Evolutionary conservation across 1,140 invertebrate genomes (phyloP), one percentile per base, ranked within the genome.

Genomic region (Diorhabda carinulata): DNA sequence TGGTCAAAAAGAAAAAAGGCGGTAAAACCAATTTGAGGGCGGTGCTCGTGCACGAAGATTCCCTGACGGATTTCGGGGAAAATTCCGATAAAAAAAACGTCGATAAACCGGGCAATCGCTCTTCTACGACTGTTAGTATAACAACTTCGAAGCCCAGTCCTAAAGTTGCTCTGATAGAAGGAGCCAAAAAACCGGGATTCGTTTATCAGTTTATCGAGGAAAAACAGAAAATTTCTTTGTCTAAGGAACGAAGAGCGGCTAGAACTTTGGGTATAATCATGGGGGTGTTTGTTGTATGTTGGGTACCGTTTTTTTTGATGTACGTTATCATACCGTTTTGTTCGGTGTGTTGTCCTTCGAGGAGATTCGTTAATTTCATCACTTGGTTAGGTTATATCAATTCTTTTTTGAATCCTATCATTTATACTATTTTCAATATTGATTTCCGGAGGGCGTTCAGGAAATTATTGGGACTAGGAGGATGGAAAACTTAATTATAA

Each of bases 351-450:
- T 91, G 91, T 78, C 90, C 92, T 8, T 92, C 91, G 4, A 87
- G 89, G 56, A 89, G 90, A 76, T 83, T 95, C 66, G 90, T 92
- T 57, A 94, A 95, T 80, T 93, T 96, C 77, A 94, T 96, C 74
- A 96, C 94, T 43, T 99, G 97, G 97, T 87, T 99, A 56, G 97
- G 97, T 41, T 99, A 99, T 81, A 89, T 98, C 68, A 99, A 99
- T 83, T 98, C 95, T 41, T 93, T 93, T n/a, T 86, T 98, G 7
- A 98, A 98, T 83, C 97, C 97, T 7, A 88, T 98, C 74, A 98
- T 98, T 73, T 99, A 98, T 82, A 98, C 96, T 2, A 97, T 98
- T 79, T 98, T 98, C 81, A 98, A 98, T 83, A 86, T 97, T 79
- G 97, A 98, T 79, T 99, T 98, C 82, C 87, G 96, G 67, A 87